Percentiles rank a stretch among this genome's conserved stretches.
These are phyloP conservation scores for Cryptops parisi DNA, from an alignment of 2,888 invertebrate genomes.

Conservation along the genomic window DNA sequence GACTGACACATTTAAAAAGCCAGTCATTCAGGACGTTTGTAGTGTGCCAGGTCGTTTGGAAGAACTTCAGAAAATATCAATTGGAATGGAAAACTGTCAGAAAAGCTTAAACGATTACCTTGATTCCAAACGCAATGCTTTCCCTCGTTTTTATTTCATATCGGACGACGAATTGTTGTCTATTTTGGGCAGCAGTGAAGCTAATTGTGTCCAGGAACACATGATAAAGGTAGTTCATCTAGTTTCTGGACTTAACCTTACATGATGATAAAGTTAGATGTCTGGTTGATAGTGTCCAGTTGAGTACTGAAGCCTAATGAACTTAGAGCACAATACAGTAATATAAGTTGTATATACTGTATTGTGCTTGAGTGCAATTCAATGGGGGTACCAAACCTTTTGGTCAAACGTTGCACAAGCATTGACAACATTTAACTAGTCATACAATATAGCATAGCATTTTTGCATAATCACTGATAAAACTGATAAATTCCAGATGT, in stretches of 20 bases:
- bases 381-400: too few relatives aligned
- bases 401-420: too few relatives aligned
- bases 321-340: too few relatives aligned
- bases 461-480: too few relatives aligned
- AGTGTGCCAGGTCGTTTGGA: slow-evolving; percentile 53
- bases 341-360: too few relatives aligned
- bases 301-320: too few relatives aligned
- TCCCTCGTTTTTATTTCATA: slow-evolving; percentile 85
- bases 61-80: slow-evolving; percentile 55
- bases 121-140: slow-evolving; percentile 70
- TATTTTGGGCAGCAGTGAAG: slow-evolving; percentile 72
- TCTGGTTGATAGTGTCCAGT: too few relatives aligned
- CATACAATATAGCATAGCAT: too few relatives aligned
- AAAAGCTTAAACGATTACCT: slow-evolving; percentile 82
- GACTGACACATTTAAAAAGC: slow-evolving; percentile 63
- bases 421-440: too few relatives aligned
- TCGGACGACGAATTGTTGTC: slow-evolving; percentile 83
- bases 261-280: too few relatives aligned
- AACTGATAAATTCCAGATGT: slow-evolving; percentile 47
- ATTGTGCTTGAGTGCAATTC: too few relatives aligned
- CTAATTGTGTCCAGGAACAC: slow-evolving; percentile 74
- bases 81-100: slow-evolving; percentile 72
- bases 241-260: too few relatives aligned
- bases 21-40: slow-evolving; percentile 67
- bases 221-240: slow-evolving; percentile 76